Conservation (phyloP, 1,140 invertebrate genomes). For the Mya arenaria region DNA sequence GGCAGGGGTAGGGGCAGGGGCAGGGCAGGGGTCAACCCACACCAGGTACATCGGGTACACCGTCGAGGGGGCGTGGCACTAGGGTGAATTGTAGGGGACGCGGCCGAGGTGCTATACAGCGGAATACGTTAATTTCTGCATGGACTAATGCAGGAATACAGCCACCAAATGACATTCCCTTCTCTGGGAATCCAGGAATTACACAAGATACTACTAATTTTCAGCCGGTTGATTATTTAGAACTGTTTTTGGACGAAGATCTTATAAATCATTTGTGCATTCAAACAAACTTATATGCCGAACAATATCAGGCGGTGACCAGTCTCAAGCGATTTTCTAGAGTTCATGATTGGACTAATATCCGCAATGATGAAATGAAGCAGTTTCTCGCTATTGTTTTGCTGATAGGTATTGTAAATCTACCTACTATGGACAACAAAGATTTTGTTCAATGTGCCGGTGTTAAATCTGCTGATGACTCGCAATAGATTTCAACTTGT, state of each 20-base stretch:
- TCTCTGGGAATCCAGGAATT: constrained; percentile 22
- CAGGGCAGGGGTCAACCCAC: constrained; percentile 22
- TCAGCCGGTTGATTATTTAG: constrained; percentile 30
- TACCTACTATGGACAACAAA: constrained; percentile 27
- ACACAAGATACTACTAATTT: constrained; percentile 22
- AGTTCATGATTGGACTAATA: constrained; percentile 33
- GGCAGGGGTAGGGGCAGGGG: constrained; percentile 3
- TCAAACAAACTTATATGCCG: constrained; percentile 28
- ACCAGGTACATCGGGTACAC: constrained; percentile 31
- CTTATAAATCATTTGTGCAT: no score
- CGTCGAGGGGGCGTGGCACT: constrained; percentile 18
- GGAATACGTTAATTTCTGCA: constrained; percentile 1
- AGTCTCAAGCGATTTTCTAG: constrained; percentile 28
- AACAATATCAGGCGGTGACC: constrained; percentile 13
- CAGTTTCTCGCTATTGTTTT: constrained; percentile 23
- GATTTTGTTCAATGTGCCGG: constrained; percentile 23
- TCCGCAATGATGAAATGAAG: constrained; percentile 27
- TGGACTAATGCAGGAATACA: constrained; percentile 30
- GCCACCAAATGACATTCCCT: constrained; percentile 21
- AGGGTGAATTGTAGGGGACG: constrained; percentile 6
- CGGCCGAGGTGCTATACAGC: constrained; percentile 14
- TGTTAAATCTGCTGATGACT: no score
- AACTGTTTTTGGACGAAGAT: constrained; percentile 25
- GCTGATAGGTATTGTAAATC: constrained; percentile 19
- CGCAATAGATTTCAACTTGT: constrained; percentile 4